Conservation (phyloP, 2,888 invertebrate genomes). For the Trissolcus brochymenae region DNA sequence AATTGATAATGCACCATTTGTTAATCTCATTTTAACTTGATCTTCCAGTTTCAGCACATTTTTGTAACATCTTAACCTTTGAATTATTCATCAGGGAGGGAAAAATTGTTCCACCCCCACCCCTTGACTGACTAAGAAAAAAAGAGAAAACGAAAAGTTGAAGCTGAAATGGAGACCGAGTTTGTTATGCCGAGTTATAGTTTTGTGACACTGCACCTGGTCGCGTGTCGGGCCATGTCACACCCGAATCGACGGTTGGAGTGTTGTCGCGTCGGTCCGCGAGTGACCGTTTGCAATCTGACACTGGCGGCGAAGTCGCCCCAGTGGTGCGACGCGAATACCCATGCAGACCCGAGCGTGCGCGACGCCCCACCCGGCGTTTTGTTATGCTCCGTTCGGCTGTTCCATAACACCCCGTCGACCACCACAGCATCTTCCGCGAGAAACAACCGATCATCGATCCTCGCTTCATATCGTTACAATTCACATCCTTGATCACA, state of each 20-base stretch:
- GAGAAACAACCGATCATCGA: conserved; percentile 34
- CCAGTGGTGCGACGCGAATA: conserved; percentile 44
- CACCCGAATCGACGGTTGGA: conserved; percentile 30
- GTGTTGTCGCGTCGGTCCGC: conserved; percentile 19
- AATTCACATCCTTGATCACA: neutral
- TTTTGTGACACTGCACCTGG: conserved; percentile 41
- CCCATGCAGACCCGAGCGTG: conserved; percentile 13
- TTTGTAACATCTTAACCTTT: too few relatives aligned
- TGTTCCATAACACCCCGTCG: conserved; percentile 45
- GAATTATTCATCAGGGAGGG: too few relatives aligned
- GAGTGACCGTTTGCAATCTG: conserved; percentile 48
- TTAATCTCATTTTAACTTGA: too few relatives aligned
- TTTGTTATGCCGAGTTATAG: conserved; percentile 48
- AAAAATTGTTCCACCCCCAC: too few relatives aligned
- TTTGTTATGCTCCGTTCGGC: conserved; percentile 41
- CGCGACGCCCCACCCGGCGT: conserved; percentile 42
- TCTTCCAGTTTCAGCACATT: neutral
- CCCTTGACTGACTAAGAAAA: too few relatives aligned
- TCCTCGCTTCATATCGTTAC: conserved; percentile 9
- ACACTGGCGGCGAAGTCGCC: conserved; percentile 42
- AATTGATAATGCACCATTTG: too few relatives aligned
- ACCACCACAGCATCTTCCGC: conserved; percentile 31
- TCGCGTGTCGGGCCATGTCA: conserved; percentile 52
- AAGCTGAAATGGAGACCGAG: conserved; percentile 19
- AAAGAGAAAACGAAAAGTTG: neutral